Evolutionary conservation across 2,113 vertebrate genomes (phyloP), one percentile per base, ranked within the genome.

Genomic region (Oreotrochilus melanogaster): DNA sequence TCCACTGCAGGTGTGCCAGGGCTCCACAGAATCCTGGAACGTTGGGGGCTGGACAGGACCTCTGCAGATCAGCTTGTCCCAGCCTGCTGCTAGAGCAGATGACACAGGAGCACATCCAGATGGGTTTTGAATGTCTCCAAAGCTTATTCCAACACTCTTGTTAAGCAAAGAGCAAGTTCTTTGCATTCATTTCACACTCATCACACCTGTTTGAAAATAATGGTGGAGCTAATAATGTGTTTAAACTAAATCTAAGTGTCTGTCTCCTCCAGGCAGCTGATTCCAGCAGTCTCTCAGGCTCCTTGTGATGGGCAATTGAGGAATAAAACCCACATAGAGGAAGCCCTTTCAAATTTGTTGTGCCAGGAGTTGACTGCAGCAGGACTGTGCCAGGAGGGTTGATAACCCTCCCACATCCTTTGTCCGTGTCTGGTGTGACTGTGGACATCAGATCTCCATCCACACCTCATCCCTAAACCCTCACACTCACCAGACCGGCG

Each of bases 371-470:
- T n/a, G n/a, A n/a, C n/a, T n/a, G n/a, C n/a, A n/a, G n/a, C n/a
- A n/a, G n/a, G n/a, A n/a, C n/a, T 17, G 28, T 56, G 54, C 73
- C 43, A 6, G 62, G 56, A 25, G 18, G 37, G 66, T 12, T 5
- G 25, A 1, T 28, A 22, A n/a, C 74, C 45, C 31, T 2, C 7
- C 0, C 1, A 2, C 27, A 17, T 7, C 66, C 23, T 4, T 13
- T 4, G 18, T 2, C 39, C 13, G 37, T 24, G 50, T 37, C 42
- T 11, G 1, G 12, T 3, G 28, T 3, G 2, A 8, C 1, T 1
- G 8, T 5, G 48, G 48, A 31, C 10, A 1, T 18, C 0, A 18
- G 7, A 7, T 25, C 23, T 22, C 65, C 21, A 4, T 13, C 57
- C 31, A 1, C 33, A 11, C 13, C 37, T 5, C 2, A 5, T 6